phyloP scores from a whole-genome alignment of 1,140 invertebrate genomes.

The Plectus sambesii region DNA sequence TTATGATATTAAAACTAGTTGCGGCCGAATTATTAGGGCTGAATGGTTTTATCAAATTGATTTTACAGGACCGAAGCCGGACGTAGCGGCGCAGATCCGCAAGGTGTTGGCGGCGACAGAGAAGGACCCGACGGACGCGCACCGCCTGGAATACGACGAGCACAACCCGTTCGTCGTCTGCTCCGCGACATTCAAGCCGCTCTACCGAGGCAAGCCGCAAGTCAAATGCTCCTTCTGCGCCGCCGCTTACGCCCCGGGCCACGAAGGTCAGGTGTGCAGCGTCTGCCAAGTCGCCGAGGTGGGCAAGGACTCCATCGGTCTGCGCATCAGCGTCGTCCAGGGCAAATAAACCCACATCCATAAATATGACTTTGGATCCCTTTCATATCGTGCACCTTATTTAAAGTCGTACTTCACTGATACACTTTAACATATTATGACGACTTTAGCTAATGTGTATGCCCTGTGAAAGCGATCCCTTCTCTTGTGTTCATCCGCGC shows the following conservation, averaged over 20 bases:
- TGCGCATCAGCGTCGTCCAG: conserved; percentile 58
- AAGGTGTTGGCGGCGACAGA: conserved; percentile 61
- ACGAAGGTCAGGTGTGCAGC: conserved; percentile 71
- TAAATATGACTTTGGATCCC: neutral
- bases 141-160: conserved; percentile 66
- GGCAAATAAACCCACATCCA: neutral
- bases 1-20: conserved; percentile 1
- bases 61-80: conserved; percentile 60
- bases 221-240: conserved; percentile 83
- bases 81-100: conserved; percentile 82
- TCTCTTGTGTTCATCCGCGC: too few species aligned
- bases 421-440: too few species aligned
- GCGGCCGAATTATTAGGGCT: neutral
- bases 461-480: too few species aligned
- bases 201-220: conserved; percentile 86
- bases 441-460: too few species aligned
- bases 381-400: too few species aligned
- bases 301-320: conserved; percentile 73
- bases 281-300: conserved; percentile 59
- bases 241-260: conserved; percentile 75
- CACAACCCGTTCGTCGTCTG: conserved; percentile 96
- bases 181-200: conserved; percentile 75
- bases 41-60: conserved; percentile 3
- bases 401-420: too few species aligned
- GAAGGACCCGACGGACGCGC: conserved; percentile 35